Evolutionary conservation across 2,888 invertebrate species (phyloP).

Genomic region (Ligdia adustata): DNA sequence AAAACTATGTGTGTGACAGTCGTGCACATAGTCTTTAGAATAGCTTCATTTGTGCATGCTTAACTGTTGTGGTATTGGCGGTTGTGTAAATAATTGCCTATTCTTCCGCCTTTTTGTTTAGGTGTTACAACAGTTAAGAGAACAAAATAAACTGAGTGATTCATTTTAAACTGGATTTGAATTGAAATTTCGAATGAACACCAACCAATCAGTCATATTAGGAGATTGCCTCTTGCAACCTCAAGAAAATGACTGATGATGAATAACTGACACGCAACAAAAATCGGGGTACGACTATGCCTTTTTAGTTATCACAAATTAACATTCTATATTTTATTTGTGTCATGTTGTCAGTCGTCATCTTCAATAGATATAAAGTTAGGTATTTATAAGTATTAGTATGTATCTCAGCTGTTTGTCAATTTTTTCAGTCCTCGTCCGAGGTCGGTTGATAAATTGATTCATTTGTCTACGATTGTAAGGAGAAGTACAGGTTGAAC

Average conservation of each 20-base stretch:
- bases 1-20: constrained; percentile 23
- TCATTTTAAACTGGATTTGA: constrained; percentile 5
- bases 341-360: not conserved
- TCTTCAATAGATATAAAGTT: too few relatives aligned
- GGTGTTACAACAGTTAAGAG: constrained; percentile 43
- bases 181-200: too few relatives aligned
- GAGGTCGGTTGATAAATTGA: constrained; percentile 12
- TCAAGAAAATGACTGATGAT: too few relatives aligned
- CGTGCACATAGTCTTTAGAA: constrained; percentile 53
- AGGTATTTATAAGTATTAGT: constrained; percentile 9
- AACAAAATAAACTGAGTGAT: constrained; percentile 15
- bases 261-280: too few relatives aligned
- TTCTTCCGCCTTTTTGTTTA: constrained; percentile 45
- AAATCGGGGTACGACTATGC: too few relatives aligned
- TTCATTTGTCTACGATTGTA: constrained; percentile 19
- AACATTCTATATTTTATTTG: too few relatives aligned
- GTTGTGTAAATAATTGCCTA: constrained; percentile 20
- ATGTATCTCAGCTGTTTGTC: constrained; percentile 9
- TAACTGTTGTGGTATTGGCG: constrained; percentile 26
- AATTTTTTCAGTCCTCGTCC: constrained; percentile 6
- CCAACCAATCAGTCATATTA: constrained; percentile 6
- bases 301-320: too few relatives aligned
- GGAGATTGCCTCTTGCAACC: too few relatives aligned
- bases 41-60: constrained; percentile 21
- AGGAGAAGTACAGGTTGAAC: constrained; percentile 18